Percentiles rank a stretch among this genome's conserved stretches.
Conservation (phyloP, 2,113 vertebrate genomes). For the Pelmatolapia mariae region DNA sequence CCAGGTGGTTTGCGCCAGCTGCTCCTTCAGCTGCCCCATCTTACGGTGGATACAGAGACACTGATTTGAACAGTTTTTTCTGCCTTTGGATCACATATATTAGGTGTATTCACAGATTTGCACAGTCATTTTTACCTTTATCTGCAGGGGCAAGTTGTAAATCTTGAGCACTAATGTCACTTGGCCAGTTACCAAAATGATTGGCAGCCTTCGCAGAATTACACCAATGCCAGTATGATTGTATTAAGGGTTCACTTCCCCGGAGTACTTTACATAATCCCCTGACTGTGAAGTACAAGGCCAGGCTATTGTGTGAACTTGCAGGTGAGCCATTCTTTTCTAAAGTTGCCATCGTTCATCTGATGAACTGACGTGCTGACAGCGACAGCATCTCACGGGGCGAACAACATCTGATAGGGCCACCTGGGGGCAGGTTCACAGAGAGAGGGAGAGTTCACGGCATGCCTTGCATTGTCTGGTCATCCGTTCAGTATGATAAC, state of each 20-base stretch:
- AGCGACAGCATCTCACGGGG: conserved; percentile 19
- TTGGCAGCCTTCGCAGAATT: neutral
- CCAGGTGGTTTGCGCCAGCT: neutral
- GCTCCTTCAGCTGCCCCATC: neutral
- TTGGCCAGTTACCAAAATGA: neutral
- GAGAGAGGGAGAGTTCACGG: conserved; percentile 28
- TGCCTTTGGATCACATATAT: neutral
- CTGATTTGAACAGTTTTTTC: neutral
- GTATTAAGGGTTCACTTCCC: neutral
- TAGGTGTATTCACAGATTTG: neutral
- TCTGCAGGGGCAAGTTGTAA: neutral
- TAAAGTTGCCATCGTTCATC: conserved; percentile 56
- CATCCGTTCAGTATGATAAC: conserved; percentile 3
- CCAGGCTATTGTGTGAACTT: conserved; percentile 13
- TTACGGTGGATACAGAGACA: neutral
- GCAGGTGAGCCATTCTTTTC: conserved; percentile 53
- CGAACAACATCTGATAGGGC: conserved; percentile 56
- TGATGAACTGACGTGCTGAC: conserved; percentile 28
- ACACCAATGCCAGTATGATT: neutral
- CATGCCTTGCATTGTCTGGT: conserved; percentile 35
- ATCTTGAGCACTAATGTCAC: neutral
- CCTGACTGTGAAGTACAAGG: conserved; percentile 33
- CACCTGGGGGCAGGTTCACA: conserved; percentile 50
- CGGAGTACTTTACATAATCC: conserved; percentile 5
- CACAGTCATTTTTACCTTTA: neutral